Conservation (phyloP, 2,888 invertebrate genomes). For the Candidula unifasciata region DNA sequence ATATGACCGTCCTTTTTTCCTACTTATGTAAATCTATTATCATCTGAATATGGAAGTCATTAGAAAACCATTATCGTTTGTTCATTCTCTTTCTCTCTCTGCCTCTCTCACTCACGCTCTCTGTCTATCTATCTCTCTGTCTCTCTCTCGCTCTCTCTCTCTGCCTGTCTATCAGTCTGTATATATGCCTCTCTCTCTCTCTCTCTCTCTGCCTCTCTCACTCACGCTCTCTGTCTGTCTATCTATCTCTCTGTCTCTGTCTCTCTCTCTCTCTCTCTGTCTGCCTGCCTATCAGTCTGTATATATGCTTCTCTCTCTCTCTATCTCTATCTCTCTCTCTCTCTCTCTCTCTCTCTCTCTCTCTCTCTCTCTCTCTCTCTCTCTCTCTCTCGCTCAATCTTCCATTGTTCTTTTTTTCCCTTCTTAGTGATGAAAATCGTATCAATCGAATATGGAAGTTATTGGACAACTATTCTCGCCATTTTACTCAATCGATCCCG, state of each 20-base stretch:
- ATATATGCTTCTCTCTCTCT: too few relatives aligned
- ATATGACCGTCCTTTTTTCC: too few relatives aligned
- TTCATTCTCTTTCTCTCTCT: neutral
- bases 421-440: neutral
- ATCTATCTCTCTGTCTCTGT: too few relatives aligned
- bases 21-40: too few relatives aligned
- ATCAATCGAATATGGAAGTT: neutral
- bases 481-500: too few relatives aligned
- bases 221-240: neutral
- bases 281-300: too few relatives aligned
- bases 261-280: too few relatives aligned
- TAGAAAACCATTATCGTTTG: too few relatives aligned
- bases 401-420: too few relatives aligned
- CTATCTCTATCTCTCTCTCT: too few relatives aligned
- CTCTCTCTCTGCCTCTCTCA: neutral
- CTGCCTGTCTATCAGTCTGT: constrained; percentile 11
- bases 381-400: too few relatives aligned
- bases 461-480: neutral
- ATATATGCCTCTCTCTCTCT: constrained; percentile 5
- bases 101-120: neutral
- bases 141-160: constrained; percentile 32
- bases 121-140: constrained; percentile 14
- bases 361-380: neutral
- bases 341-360: constrained; percentile 3
- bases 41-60: too few relatives aligned